Evolutionary conservation across 1,140 invertebrate species (phyloP).

Genomic region (Drosophila yakuba): DNA sequence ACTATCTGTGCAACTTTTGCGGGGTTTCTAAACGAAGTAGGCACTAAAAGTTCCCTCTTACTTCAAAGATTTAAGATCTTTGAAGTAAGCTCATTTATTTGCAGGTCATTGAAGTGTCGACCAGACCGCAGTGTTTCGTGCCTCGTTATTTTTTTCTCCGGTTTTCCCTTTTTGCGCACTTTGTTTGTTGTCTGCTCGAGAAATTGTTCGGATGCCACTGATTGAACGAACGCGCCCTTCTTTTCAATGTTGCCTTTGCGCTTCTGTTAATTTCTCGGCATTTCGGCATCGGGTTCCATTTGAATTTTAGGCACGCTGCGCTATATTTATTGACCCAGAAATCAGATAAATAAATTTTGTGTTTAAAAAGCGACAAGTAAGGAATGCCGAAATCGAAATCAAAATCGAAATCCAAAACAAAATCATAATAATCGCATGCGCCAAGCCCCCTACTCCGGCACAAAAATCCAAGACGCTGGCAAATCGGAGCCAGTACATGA

Average conservation of each 20-base stretch:
- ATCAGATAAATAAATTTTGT: conserved; percentile 79
- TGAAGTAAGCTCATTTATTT: background rate
- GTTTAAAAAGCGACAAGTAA: conserved; percentile 47
- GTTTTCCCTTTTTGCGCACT: conserved; percentile 36
- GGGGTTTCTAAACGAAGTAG: background rate
- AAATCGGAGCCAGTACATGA: conserved; percentile 28
- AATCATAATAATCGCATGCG: conserved; percentile 79
- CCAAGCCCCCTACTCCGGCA: conserved; percentile 15
- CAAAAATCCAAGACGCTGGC: conserved; percentile 4
- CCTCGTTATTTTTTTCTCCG: background rate
- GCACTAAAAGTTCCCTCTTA: too few relatives aligned
- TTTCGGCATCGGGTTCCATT: conserved; percentile 59
- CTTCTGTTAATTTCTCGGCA: conserved; percentile 29
- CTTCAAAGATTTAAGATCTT: too few relatives aligned
- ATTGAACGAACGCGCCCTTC: conserved; percentile 63
- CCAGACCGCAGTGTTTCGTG: background rate
- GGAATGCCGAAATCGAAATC: conserved; percentile 4
- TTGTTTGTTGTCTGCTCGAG: conserved; percentile 70
- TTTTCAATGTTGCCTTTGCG: conserved; percentile 37
- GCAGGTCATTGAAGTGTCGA: conserved; percentile 45
- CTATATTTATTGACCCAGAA: conserved; percentile 81
- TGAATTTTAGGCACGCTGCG: conserved; percentile 79
- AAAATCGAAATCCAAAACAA: conserved; percentile 30
- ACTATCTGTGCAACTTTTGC: background rate
- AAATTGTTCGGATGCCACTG: conserved; percentile 76